Base-by-base conservation (phyloP, 2,113 vertebrate species). In the Calyptommatus sinebrachiatus region DNA sequence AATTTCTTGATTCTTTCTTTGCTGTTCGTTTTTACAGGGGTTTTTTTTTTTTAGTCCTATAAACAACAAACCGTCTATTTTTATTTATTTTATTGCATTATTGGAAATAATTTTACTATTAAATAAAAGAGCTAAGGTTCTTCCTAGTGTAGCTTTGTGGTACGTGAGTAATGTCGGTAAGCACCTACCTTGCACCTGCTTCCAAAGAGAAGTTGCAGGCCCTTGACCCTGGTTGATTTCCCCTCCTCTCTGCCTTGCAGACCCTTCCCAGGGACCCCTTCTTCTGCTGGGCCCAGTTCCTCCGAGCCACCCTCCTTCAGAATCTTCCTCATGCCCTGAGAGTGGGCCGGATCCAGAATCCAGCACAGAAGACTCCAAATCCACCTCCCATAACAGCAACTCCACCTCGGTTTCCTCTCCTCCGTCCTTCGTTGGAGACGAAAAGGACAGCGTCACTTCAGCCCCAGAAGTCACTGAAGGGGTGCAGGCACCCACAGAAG, bases 241-340 rank as follows among this genome's bases (percentile, higher is more conserved):
- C 24, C 24, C 1, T 0, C 28, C 61, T 18, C 14, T 0, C 41
- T 12, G 4, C 26, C 29, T 31, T 0, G 6, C 84, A 97, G 96
- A 89, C 2, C 75, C 89, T 9, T 91, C 89, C 29, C 92, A 92
- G 0, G 92, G 85, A 77, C 94, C 96, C 87, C 87, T 95, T 1
- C 83, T 96, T 80, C 91, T 95, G 73, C 87, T 96, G 4, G 95
- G 96, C 86, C 88, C 94, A 21, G 94, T 91, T 4, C 73, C 84
- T 63, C 18, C 14, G 2, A 83, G 92, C 18, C 48, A 31, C 31
- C 67, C 3, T 10, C 77, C 79, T 10, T 72, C 68, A 0, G 50
- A 8, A 5, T 21, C 78, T 0, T 77, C 85, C 46, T 84, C 75
- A 0, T n/a, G 35, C 22, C 73, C 26, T 0, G 88, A 85, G 62